Conservation (phyloP, 2,888 invertebrate species). For the Sialis lutaria region DNA sequence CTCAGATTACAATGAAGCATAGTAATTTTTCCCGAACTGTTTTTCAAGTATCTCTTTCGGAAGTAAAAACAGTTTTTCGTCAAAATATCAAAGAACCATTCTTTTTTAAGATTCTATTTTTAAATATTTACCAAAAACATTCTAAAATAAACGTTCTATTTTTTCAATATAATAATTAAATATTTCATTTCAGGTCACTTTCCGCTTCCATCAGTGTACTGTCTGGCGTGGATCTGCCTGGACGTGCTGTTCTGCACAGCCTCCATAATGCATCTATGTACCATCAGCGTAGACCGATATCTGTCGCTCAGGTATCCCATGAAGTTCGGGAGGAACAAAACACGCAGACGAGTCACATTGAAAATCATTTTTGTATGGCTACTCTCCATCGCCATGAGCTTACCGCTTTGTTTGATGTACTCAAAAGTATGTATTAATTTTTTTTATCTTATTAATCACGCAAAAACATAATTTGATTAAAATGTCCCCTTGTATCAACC, state of each 20-base stretch:
- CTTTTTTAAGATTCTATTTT: too few relatives aligned
- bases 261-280: slow-evolving; percentile 92
- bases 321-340: slow-evolving; percentile 81
- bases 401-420: slow-evolving; percentile 77
- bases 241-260: slow-evolving; percentile 95
- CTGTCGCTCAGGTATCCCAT: slow-evolving; percentile 83
- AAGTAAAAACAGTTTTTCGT: too few relatives aligned
- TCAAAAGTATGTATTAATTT: slow-evolving; percentile 45
- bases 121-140: too few relatives aligned
- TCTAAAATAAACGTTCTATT: too few relatives aligned
- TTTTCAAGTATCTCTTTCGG: too few relatives aligned
- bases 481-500: background rate
- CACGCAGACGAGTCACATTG: slow-evolving; percentile 62
- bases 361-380: slow-evolving; percentile 93
- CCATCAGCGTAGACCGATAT: slow-evolving; percentile 90
- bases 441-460: background rate
- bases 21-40: too few relatives aligned
- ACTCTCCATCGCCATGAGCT: slow-evolving; percentile 78
- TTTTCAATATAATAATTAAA: background rate
- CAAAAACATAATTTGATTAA: background rate
- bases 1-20: too few relatives aligned
- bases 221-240: slow-evolving; percentile 86
- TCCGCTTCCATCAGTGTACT: slow-evolving; percentile 66
- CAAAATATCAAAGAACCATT: too few relatives aligned
- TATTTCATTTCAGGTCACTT: slow-evolving; percentile 51